Conservation (phyloP, 2,113 vertebrate species). For the Nansenia antarctica region DNA sequence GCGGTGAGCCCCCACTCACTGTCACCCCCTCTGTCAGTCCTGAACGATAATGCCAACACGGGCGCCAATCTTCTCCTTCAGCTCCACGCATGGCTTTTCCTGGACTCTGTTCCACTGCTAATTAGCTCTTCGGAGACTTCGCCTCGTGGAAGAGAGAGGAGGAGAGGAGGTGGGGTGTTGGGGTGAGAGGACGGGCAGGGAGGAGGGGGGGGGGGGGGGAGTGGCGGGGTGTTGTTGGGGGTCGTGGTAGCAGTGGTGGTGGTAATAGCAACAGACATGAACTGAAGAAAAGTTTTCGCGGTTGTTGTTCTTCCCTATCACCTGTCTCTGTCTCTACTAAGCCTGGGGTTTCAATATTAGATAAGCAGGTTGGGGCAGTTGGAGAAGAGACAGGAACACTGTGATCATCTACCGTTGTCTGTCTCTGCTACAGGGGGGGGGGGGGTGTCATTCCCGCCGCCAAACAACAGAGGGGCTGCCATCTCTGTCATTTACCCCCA, state of each 20-base stretch:
- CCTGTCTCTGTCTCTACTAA: background rate
- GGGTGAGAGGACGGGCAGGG: constrained; percentile 79
- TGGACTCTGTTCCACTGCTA: constrained; percentile 94
- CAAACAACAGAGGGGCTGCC: constrained; percentile 18
- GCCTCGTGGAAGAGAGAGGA: constrained; percentile 83
- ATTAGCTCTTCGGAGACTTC: constrained; percentile 99
- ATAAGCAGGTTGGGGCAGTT: constrained; percentile 57
- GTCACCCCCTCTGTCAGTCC: constrained; percentile 91
- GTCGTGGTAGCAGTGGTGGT: constrained; percentile 32
- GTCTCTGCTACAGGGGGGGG: too few relatives aligned
- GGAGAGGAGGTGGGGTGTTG: constrained; percentile 64
- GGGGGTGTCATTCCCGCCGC: too few relatives aligned
- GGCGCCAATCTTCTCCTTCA: constrained; percentile 86
- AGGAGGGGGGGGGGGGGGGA: constrained; percentile 78
- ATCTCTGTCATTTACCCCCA: constrained; percentile 43
- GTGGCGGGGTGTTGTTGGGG: constrained; percentile 87
- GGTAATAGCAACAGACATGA: constrained; percentile 10
- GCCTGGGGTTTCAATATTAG: constrained; percentile 78
- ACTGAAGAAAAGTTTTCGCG: background rate
- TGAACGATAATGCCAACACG: constrained; percentile 88
- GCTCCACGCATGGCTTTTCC: constrained; percentile 91
- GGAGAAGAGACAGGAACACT: background rate
- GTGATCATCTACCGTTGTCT: background rate
- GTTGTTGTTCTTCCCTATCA: background rate
- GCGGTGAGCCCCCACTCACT: constrained; percentile 90